Percentiles rank a stretch among this genome's conserved stretches.
Evolutionary conservation across 2,797 vertebrate genomes (phyloP).

Genomic region (Bucorvus abyssinicus): DNA sequence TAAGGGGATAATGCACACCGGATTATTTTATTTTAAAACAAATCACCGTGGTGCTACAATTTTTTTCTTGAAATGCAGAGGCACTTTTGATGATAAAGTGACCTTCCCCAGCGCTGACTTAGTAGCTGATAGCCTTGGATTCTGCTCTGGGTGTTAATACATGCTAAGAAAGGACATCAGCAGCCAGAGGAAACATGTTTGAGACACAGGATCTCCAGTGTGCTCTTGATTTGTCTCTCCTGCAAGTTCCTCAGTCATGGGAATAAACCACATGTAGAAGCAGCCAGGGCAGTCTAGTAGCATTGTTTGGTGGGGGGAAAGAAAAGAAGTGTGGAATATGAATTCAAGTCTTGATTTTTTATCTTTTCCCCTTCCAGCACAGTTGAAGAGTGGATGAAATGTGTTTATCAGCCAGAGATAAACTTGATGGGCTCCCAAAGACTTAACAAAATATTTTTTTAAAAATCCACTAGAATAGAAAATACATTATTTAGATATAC

Average conservation of each 20-base stretch:
- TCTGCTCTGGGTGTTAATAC: slow-evolving; percentile 65
- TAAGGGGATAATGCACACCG: slow-evolving; percentile 76
- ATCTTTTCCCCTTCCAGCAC: slow-evolving; percentile 71
- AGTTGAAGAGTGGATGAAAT: slow-evolving; percentile 70
- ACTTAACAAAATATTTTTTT: slow-evolving; percentile 82
- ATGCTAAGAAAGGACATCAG: slow-evolving; percentile 41
- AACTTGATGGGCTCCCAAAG: slow-evolving; percentile 81
- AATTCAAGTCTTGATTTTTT: slow-evolving; percentile 67
- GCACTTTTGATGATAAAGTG: slow-evolving; percentile 81
- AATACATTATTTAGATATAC: slow-evolving; percentile 82
- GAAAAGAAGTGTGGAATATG: slow-evolving; percentile 65
- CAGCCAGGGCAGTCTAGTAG: slow-evolving; percentile 57
- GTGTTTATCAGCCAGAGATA: slow-evolving; percentile 74
- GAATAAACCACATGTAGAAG: slow-evolving; percentile 36
- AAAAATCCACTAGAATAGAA: slow-evolving; percentile 81
- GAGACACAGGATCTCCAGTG: slow-evolving; percentile 60
- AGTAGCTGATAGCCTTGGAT: slow-evolving; percentile 71
- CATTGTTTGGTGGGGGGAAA: slow-evolving; percentile 55
- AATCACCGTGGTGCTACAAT: slow-evolving; percentile 83
- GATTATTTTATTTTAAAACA: slow-evolving; percentile 75
- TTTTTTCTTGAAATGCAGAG: slow-evolving; percentile 76
- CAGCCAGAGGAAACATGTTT: slow-evolving; percentile 53
- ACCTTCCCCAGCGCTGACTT: slow-evolving; percentile 78
- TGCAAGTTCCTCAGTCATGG: slow-evolving; percentile 28
- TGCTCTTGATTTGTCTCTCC: slow-evolving; percentile 71